Base-by-base conservation (phyloP, 2,888 invertebrate genomes). In the Allacma fusca region DNA sequence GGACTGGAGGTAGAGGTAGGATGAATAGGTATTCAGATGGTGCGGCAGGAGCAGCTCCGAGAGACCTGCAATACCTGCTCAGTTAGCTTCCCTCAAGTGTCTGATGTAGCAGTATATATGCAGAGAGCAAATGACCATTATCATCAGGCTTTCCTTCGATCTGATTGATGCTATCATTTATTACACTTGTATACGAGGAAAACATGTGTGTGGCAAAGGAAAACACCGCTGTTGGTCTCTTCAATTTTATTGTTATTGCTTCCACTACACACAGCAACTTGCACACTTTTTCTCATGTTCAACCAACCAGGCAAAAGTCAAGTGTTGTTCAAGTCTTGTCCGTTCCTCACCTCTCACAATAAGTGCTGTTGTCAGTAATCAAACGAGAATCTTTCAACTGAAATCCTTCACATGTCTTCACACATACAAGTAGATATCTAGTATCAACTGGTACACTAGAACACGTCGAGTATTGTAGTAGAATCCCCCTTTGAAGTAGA, bases 181-280 rank as follows among this genome's bases (percentile, higher is more conserved):
- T 70, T 76, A 70, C 76, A 23, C 44, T 69, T 59, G 21, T 23
- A 62, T 24, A 59, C 26, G 70, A 59, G 57, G 40, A 59, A 34
- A 69, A 59, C 23, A 59, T 57, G 44, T 76, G 65, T 75, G 75
- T 75, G 76, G 70, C 21, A 76, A 76, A 70, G 44, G 43, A 70
- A 64, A 43, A 62, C 76, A 23, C 70, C 59, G 76, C 70, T 76
- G 76, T 70, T 75, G 76, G 76, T 76, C 76, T 76, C 34, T 65
- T 74, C 59, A 69, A 64, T 76, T 76, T 70, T 76, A 76, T 76
- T 76, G 76, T 76, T 76, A 76, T 76, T 76, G 76, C 76, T 76
- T 62, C 76, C 70, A 76, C 76, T 71, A 26, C 24, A 23, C 40
- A 29, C 28, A 43, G 5, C 5, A 68, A 68, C 26, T 68, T 68